Conservation (phyloP, 2,113 vertebrate species). For the Cathartes aura region DNA sequence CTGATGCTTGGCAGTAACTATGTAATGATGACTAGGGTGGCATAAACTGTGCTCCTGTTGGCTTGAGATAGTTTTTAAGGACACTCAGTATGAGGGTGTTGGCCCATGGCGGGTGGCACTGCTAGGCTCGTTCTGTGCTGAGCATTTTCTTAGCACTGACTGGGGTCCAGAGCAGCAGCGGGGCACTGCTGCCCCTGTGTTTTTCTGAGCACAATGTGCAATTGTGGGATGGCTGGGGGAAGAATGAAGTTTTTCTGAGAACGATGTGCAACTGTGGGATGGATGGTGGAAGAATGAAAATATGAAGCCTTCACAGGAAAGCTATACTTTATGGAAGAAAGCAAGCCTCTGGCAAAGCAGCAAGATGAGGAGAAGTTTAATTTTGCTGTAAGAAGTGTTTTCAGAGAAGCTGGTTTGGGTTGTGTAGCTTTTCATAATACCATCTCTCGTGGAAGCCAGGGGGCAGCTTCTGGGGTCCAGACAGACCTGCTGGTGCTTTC, state of each 20-base stretch:
- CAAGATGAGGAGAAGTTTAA: not conserved
- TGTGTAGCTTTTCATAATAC: not conserved
- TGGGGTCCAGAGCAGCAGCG: not conserved
- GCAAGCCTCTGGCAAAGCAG: not conserved
- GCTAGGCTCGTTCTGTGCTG: not conserved
- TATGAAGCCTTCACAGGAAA: not conserved
- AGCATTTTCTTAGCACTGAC: not conserved
- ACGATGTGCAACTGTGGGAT: accelerated
- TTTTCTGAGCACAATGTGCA: not conserved
- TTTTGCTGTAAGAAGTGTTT: not conserved
- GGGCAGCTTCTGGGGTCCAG: not conserved
- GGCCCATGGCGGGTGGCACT: not conserved
- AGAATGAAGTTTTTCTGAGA: not conserved
- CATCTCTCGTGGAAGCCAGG: not conserved
- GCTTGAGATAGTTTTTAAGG: not conserved
- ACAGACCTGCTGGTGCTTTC: not conserved
- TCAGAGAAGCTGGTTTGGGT: not conserved
- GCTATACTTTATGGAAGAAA: not conserved
- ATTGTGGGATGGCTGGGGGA: not conserved
- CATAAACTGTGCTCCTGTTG: not conserved
- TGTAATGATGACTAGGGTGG: not conserved
- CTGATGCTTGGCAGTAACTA: not conserved
- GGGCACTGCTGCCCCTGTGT: not conserved
- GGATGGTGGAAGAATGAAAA: not conserved
- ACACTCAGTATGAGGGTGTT: not conserved